Conservation (phyloP, 1,140 invertebrate genomes). For the Homalodisca vitripennis region DNA sequence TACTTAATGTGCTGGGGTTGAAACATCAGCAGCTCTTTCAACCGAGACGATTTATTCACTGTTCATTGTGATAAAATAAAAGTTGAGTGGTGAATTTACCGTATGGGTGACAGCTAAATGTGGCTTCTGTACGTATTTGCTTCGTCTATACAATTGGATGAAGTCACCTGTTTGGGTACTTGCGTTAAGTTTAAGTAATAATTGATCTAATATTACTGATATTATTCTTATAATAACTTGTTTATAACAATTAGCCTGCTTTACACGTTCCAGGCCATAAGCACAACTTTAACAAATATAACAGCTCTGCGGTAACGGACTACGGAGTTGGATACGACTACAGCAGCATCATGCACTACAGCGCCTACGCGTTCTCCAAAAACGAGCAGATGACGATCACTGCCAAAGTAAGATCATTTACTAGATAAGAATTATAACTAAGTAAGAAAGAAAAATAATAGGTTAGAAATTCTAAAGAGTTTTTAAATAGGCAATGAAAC, state of each 20-base stretch:
- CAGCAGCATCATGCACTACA: conserved; percentile 81
- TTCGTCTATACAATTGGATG: neutral
- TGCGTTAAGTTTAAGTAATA: neutral
- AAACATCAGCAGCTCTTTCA: conserved; percentile 64
- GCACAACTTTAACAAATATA: conserved; percentile 39
- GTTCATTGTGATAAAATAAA: conserved; percentile 64
- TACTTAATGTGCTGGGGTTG: conserved; percentile 60
- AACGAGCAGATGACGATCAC: conserved; percentile 69
- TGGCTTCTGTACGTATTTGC: neutral
- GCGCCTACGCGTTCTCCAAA: conserved; percentile 66
- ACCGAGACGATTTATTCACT: conserved; percentile 62
- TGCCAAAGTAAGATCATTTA: conserved; percentile 41
- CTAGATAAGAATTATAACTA: too few relatives aligned
- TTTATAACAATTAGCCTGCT: conserved; percentile 14
- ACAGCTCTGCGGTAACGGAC: conserved; percentile 59
- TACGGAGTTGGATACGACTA: conserved; percentile 68
- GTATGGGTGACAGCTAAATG: too few relatives aligned
- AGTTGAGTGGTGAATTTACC: too few relatives aligned
- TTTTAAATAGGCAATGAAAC: too few relatives aligned
- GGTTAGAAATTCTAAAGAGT: too few relatives aligned
- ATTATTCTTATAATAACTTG: too few relatives aligned
- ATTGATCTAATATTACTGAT: neutral
- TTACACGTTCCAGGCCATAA: conserved; percentile 19
- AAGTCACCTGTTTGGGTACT: neutral
- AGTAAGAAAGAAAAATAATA: too few relatives aligned